phyloP scores from a whole-genome alignment of 2,797 vertebrate genomes.

The Alosa sapidissima region DNA sequence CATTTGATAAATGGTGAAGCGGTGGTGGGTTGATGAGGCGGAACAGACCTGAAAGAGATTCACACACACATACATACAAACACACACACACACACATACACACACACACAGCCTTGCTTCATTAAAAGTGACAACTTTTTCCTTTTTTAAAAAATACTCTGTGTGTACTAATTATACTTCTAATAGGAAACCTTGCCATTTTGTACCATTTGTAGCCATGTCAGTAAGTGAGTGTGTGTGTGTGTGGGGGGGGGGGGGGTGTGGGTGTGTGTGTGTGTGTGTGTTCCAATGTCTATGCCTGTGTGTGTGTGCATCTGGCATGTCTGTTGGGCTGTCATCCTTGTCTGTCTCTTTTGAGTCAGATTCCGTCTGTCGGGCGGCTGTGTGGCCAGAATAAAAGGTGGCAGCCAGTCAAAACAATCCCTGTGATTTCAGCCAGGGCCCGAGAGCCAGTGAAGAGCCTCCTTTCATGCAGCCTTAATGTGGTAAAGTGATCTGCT shows the following conservation, averaged over 20 bases:
- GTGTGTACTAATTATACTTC: not conserved
- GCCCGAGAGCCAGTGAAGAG: conserved; percentile 76
- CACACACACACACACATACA: not conserved
- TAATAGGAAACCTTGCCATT: not conserved
- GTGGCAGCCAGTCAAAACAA: conserved; percentile 82
- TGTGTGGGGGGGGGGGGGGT: too few relatives aligned
- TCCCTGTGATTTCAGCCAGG: conserved; percentile 69
- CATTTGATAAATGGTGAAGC: conserved; percentile 16
- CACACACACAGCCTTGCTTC: not conserved
- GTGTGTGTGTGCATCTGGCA: conserved; percentile 34
- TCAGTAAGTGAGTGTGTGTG: not conserved
- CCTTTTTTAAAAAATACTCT: not conserved
- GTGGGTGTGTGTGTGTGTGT: not conserved
- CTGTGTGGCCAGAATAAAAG: conserved; percentile 72
- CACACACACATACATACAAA: not conserved
- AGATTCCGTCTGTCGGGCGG: conserved; percentile 62
- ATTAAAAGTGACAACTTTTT: not conserved
- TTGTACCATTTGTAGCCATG: not conserved
- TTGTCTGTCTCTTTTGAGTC: conserved; percentile 43
- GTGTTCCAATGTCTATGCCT: not conserved
- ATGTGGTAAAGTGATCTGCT: conserved; percentile 81
- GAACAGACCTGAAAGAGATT: conserved; percentile 13
- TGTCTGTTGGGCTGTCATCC: conserved; percentile 35
- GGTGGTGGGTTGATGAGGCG: not conserved
- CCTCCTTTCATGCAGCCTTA: conserved; percentile 76